Base-by-base conservation (phyloP, 2,888 invertebrate genomes). In the Hypercompe scribonia region DNA sequence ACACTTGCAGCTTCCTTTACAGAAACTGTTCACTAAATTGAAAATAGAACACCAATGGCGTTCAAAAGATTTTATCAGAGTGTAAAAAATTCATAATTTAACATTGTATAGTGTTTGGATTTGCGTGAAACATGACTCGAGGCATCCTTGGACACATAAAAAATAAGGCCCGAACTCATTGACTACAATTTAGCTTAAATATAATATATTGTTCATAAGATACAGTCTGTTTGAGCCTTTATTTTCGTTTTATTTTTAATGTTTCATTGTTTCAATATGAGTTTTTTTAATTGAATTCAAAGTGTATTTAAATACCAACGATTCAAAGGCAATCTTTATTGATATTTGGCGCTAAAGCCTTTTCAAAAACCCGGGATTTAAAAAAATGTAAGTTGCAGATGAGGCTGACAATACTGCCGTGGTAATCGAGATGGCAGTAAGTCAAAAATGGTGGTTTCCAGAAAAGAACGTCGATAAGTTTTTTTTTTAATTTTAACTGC, bases 61-160 rank as follows among this genome's bases (percentile, higher is more conserved):
- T 68, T 68, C 68, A 68, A 61, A 68, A 68, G 68, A 68, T 68
- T 36, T 21, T 39, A 61, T 58, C 31, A 68, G 8, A 58, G 13
- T 54, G 54, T 68, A 68, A 28, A 68, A 68, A 36, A 36, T 15
- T 36, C 28, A 54, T n/a, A 33, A 68, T n/a, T 54, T 46, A 68
- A 54, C 54, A 36, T 58, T 15, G 11, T n/a, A 54, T 58, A 68
- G 54, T 54, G 54, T 36, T 58, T 24, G 31, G n/a, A 24, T 67
- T 61, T 61, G 31, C 61, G 31, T 61, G 31, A 31, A 7, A 31
- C 18, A 31, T 31, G 61, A 31, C 61, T 61, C 31, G 31, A 31
- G 61, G 61, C 7, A 31, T 18, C 28, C 31, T 61, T 61, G 31
- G 5, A 31, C 31, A 7, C 31, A 61, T 2, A 15, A 58, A 28